Percentiles rank a stretch among this genome's conserved stretches.
Conservation (phyloP, 1,140 invertebrate genomes). For the Drosophila pseudoobscura region DNA sequence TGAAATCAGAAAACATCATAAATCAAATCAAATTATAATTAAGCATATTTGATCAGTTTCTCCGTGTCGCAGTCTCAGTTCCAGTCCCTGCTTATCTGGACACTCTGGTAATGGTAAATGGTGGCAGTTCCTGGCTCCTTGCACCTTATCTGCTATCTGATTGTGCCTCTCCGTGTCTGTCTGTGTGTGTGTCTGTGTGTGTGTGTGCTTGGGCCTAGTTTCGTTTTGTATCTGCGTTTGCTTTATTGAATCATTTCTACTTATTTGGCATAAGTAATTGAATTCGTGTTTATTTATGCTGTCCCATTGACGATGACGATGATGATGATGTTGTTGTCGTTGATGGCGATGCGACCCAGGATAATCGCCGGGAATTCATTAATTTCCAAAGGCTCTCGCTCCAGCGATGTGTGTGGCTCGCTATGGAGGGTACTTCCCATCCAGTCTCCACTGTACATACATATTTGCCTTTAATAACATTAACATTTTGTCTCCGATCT, state of each 20-base stretch:
- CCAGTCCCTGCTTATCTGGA: conserved; percentile 50
- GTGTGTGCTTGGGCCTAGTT: conserved; percentile 38
- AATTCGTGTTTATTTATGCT: conserved; percentile 74
- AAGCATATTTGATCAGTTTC: conserved; percentile 81
- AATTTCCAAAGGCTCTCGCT: conserved; percentile 51
- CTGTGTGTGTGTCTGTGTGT: conserved; percentile 30
- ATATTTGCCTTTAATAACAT: conserved; percentile 78
- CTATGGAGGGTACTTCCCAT: background rate
- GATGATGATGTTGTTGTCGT: conserved; percentile 60
- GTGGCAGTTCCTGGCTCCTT: conserved; percentile 33
- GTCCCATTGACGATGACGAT: conserved; percentile 5
- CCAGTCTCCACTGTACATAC: conserved; percentile 8
- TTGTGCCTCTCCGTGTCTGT: conserved; percentile 55
- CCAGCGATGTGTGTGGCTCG: conserved; percentile 22
- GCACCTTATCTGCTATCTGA: conserved; percentile 7
- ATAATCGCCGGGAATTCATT: conserved; percentile 74
- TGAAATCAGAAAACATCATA: conserved; percentile 79
- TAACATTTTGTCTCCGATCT: conserved; percentile 70
- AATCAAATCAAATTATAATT: conserved; percentile 83
- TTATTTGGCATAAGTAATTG: conserved; percentile 82
- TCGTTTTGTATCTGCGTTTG: conserved; percentile 59
- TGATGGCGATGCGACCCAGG: conserved; percentile 67
- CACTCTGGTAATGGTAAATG: conserved; percentile 61
- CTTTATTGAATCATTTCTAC: conserved; percentile 76
- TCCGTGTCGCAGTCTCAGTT: conserved; percentile 26